A percentile compares a stretch with the other conserved stretches of the same genome.
Evolutionary conservation across 2,888 invertebrate species (phyloP).

Genomic region (Tuta absoluta): DNA sequence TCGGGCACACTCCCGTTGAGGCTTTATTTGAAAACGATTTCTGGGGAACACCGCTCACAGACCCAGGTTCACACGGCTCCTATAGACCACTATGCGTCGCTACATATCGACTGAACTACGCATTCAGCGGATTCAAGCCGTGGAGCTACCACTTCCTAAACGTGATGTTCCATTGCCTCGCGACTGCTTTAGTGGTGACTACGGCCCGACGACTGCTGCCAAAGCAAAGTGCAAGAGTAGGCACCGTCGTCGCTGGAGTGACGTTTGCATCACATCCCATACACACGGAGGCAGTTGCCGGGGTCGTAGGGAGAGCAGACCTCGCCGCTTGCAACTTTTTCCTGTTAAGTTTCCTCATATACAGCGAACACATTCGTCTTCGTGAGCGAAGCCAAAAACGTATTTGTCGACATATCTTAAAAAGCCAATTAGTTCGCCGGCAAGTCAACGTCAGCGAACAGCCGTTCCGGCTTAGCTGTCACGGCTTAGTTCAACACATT

Average conservation of each 20-base stretch:
- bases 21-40: conserved; percentile 95
- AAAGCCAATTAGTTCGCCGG: conserved; percentile 55
- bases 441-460: conserved; percentile 57
- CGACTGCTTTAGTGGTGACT: conserved; percentile 90
- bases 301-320: conserved; percentile 97
- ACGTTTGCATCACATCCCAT: conserved; percentile 97
- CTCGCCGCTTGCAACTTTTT: conserved; percentile 95
- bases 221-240: conserved; percentile 82
- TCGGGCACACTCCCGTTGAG: conserved; percentile 90
- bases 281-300: conserved; percentile 98
- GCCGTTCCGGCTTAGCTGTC: conserved; percentile 70
- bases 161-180: conserved; percentile 91
- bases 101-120: conserved; percentile 91
- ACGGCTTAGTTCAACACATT: conserved; percentile 70
- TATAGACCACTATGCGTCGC: conserved; percentile 96
- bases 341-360: conserved; percentile 92
- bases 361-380: conserved; percentile 88
- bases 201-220: conserved; percentile 87
- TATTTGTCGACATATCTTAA: conserved; percentile 62
- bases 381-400: conserved; percentile 75
- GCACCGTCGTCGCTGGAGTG: conserved; percentile 88
- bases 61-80: conserved; percentile 97
- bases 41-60: conserved; percentile 97
- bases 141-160: conserved; percentile 93
- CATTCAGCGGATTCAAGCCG: conserved; percentile 88